Evolutionary conservation across 64 coral and sea anemone genomes (phyloP).

Genomic region (Pocillopora verrucosa): DNA sequence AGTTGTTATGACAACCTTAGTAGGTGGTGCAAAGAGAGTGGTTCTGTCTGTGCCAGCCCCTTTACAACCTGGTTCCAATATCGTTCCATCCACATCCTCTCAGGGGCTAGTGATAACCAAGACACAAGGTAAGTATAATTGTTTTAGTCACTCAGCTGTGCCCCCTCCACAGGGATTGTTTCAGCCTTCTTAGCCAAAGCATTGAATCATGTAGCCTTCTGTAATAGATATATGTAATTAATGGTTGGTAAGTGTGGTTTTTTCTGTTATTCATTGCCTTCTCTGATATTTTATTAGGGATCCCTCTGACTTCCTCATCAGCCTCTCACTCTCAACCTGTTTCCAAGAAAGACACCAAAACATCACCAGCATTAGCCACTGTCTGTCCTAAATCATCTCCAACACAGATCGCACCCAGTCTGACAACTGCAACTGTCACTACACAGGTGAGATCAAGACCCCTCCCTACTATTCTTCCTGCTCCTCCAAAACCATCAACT

Average conservation of each 20-base stretch:
- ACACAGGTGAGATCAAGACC: slow-evolving; percentile 85
- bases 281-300: background rate
- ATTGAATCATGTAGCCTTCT: too few species aligned
- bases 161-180: too few species aligned
- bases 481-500: slow-evolving; percentile 73
- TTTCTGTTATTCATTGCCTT: background rate
- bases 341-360: slow-evolving; percentile 20
- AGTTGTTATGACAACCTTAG: slow-evolving; percentile 86
- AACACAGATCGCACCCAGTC: slow-evolving; percentile 57
- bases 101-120: slow-evolving; percentile 12
- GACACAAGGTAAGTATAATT: slow-evolving; percentile 9
- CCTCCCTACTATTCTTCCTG: slow-evolving; percentile 76
- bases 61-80: slow-evolving; percentile 16
- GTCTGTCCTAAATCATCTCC: slow-evolving; percentile 36
- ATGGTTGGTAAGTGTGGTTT: too few species aligned
- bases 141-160: too few species aligned
- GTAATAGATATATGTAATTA: too few species aligned
- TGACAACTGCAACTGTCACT: slow-evolving; percentile 54
- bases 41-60: slow-evolving; percentile 89
- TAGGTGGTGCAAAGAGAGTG: slow-evolving; percentile 77
- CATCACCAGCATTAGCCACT: background rate
- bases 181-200: too few species aligned
- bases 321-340: background rate
- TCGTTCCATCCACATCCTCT: background rate
- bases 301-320: background rate